Base-by-base conservation (phyloP, 2,888 invertebrate species). In the Melinaea menophilus region DNA sequence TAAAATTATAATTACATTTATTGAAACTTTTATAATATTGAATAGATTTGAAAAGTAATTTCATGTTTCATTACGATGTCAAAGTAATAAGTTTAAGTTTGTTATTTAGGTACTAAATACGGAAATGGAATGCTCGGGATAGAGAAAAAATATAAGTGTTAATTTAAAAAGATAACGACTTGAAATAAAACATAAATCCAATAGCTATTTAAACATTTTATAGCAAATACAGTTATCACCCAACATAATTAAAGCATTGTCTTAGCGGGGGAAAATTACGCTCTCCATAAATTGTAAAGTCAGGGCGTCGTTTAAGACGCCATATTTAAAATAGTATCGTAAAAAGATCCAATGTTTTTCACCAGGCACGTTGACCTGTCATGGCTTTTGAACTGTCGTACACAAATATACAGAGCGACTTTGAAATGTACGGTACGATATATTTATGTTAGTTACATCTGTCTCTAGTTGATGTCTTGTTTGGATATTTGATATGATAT, bases 221-320 rank as follows among this genome's bases (percentile, higher is more conserved):
- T 79, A 75, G 79, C 73, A 76, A 77, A 77, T 75, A 75, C 81
- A 83, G 84, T 88, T 87, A 89, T 84, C 85, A 82, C 85, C 81
- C 75, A 75, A 79, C 78, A 86, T 88, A 88, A 89, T 89, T 89
- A 89, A 87, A 84, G 84, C 87, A 87, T 89, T 89, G 89, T 89
- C 81, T 89, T 80, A 75, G 73, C 76, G 75, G 79, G 78, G 79
- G 80, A 81, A 85, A 87, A 85, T 87, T 86, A 89, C 82, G 79
- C 78, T 77, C 76, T 71, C 79, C 84, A 83, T 89, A 88, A 90
- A 89, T 85, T 78, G 75, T 81, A 75, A 74, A 77, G 80, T 76
- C 73, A 72, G 70, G 72, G 79, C 73, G 76, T 79, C 79, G 77
- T 84, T 85, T 82, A 76, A 79, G 82, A 83, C 73, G 82, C 81